Percentiles rank a stretch among this genome's conserved stretches.
These are phyloP conservation scores for Drosophila ohnishii DNA, from an alignment of 1,140 invertebrate species.

Conservation along the genomic window DNA sequence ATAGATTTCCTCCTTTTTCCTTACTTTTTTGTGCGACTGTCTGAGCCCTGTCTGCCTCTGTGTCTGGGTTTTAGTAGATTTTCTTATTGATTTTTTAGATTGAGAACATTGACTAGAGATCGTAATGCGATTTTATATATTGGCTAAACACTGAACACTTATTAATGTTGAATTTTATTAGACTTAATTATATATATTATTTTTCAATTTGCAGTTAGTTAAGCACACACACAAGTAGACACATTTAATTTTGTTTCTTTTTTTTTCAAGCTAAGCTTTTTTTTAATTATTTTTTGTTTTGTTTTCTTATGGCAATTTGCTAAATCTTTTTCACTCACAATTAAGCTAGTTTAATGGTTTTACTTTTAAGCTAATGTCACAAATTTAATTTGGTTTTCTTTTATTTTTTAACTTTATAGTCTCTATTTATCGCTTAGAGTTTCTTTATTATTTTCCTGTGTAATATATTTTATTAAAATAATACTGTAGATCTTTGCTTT, in stretches of 20 bases:
- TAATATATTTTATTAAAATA: slow-evolving; percentile 46
- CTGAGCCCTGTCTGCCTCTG: slow-evolving; percentile 34
- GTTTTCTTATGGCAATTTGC: slow-evolving; percentile 44
- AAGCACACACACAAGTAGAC: slow-evolving; percentile 60
- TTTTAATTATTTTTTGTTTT: slow-evolving; percentile 22
- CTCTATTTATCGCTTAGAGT: slow-evolving; percentile 48
- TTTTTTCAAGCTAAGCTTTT: slow-evolving; percentile 64
- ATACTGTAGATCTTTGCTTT: slow-evolving; percentile 50
- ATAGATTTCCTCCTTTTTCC: slow-evolving; percentile 33
- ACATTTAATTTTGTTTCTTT: slow-evolving; percentile 26
- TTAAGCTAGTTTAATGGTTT: slow-evolving; percentile 28
- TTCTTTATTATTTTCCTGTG: background rate
- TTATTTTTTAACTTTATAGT: slow-evolving; percentile 51
- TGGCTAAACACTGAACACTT: slow-evolving; percentile 59
- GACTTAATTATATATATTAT: slow-evolving; percentile 14
- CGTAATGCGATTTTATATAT: slow-evolving; percentile 27
- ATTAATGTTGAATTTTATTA: slow-evolving; percentile 44
- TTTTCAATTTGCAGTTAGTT: slow-evolving; percentile 43
- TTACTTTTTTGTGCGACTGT: slow-evolving; percentile 22
- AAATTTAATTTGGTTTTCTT: slow-evolving; percentile 46
- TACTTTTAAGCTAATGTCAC: slow-evolving; percentile 41
- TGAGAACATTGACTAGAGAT: slow-evolving; percentile 56
- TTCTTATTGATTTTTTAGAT: slow-evolving; percentile 15
- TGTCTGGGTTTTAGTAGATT: slow-evolving; percentile 12
- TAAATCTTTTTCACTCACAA: slow-evolving; percentile 43